Conservation (phyloP, 2,113 vertebrate species). For the Pan paniscus region DNA sequence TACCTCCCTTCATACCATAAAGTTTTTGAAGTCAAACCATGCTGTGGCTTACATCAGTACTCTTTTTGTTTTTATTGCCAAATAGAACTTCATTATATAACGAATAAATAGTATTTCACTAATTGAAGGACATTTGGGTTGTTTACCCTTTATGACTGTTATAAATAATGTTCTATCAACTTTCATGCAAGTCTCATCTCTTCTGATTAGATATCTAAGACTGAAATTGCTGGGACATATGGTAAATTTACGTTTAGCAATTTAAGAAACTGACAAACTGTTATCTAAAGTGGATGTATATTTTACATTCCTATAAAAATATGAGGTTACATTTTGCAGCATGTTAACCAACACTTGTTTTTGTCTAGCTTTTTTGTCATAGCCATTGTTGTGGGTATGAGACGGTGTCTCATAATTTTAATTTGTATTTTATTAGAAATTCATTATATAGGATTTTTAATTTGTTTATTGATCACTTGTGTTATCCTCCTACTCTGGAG, state of each 20-base stretch:
- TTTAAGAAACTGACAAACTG: too few species aligned
- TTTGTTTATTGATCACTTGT: background rate
- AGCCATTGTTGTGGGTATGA: too few species aligned
- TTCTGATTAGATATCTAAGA: too few species aligned
- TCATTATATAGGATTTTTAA: background rate
- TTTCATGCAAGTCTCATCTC: too few species aligned
- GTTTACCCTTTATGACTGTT: too few species aligned
- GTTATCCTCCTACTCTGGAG: too few species aligned
- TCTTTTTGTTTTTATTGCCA: background rate
- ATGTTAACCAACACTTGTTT: background rate
- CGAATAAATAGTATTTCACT: background rate
- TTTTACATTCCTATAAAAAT: too few species aligned
- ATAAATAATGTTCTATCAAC: too few species aligned
- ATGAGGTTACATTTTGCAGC: background rate
- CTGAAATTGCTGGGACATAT: too few species aligned
- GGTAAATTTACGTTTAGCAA: too few species aligned
- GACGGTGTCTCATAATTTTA: too few species aligned
- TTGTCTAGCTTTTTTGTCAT: background rate
- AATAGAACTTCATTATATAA: background rate
- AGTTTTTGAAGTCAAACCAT: background rate
- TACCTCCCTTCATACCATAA: background rate
- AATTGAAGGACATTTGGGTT: background rate
- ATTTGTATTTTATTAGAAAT: background rate
- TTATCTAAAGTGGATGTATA: too few species aligned
- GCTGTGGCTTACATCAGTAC: background rate